phyloP scores from a whole-genome alignment of 2,888 invertebrate genomes.

The Agonum fuliginosum region DNA sequence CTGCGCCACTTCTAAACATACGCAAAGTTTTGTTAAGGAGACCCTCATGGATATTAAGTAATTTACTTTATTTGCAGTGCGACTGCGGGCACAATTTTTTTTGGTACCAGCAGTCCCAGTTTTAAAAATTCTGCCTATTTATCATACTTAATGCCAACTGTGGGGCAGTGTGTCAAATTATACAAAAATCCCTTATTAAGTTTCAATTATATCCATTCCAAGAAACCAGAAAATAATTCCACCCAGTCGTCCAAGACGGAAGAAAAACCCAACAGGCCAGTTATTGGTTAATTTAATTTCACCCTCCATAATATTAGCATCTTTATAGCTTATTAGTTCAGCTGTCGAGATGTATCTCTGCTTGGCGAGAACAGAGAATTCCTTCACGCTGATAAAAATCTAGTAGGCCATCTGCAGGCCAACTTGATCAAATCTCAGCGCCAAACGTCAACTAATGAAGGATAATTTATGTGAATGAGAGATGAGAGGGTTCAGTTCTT shows the following conservation, averaged over 20 bases:
- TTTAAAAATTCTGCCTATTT: conserved; percentile 12
- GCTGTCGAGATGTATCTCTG: conserved; percentile 42
- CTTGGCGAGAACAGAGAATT: conserved; percentile 45
- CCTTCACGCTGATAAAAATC: conserved; percentile 45
- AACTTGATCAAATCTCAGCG: conserved; percentile 51
- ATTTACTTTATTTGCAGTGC: too few species aligned
- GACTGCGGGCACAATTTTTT: too few species aligned
- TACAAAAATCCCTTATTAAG: conserved; percentile 17
- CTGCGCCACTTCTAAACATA: too few species aligned
- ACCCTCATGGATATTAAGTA: too few species aligned
- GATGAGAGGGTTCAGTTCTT: background rate
- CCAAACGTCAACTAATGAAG: conserved; percentile 48
- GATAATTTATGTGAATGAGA: conserved; percentile 48
- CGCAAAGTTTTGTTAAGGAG: too few species aligned
- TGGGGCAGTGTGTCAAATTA: conserved; percentile 16
- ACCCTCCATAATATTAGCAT: conserved; percentile 53
- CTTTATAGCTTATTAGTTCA: conserved; percentile 52
- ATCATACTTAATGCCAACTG: conserved; percentile 17
- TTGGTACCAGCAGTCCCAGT: too few species aligned
- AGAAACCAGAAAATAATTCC: conserved; percentile 28
- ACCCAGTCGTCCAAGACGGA: background rate
- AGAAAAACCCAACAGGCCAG: background rate
- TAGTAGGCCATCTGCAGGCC: conserved; percentile 37
- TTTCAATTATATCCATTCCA: conserved; percentile 29
- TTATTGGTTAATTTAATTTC: conserved; percentile 48